A percentile compares a stretch with the other conserved stretches of the same genome.
Conservation (phyloP, 2,888 invertebrate species). For the Hyles lineata region DNA sequence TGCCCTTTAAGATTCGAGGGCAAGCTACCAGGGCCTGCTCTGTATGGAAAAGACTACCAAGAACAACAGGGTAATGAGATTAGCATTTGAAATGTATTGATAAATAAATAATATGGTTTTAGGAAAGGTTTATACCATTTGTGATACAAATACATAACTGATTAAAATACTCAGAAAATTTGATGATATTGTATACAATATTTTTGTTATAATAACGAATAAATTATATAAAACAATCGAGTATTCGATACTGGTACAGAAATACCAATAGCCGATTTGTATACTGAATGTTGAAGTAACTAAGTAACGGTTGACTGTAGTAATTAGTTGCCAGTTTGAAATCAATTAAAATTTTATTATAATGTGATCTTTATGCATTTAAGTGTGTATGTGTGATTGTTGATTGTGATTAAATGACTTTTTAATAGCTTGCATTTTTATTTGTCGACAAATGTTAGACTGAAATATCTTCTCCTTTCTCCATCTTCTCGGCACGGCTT, state of each 20-base stretch:
- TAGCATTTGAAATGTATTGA: background rate
- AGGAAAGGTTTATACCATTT: too few species aligned
- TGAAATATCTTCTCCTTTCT: background rate
- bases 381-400: background rate
- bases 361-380: slow-evolving; percentile 21
- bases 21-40: background rate
- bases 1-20: slow-evolving; percentile 63
- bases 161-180: background rate
- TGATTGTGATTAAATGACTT: slow-evolving; percentile 12
- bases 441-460: background rate
- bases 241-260: too few species aligned
- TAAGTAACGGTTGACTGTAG: background rate
- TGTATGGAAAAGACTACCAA: background rate
- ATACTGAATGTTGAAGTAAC: background rate
- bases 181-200: too few species aligned
- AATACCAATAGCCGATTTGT: background rate
- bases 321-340: background rate
- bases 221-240: too few species aligned
- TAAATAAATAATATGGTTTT: background rate
- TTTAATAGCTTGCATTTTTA: background rate
- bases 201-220: too few species aligned
- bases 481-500: too few species aligned
- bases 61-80: too few species aligned
- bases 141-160: too few species aligned
- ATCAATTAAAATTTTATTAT: background rate